Conservation (phyloP, 2,888 invertebrate species). For the Melanchra persicariae region DNA sequence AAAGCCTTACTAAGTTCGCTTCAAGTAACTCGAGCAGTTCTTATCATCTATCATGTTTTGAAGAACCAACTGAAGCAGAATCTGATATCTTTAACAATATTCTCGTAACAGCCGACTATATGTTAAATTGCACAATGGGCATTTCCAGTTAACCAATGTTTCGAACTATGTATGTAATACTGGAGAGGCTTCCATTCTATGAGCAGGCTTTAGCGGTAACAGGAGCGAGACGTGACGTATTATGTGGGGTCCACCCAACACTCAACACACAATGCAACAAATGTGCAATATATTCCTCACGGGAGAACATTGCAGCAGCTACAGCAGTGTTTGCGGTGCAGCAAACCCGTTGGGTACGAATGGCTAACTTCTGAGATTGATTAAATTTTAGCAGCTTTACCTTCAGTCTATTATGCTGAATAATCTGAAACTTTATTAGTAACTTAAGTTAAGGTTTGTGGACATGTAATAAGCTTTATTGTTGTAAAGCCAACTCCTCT, state of each 20-base stretch:
- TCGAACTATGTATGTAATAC: slow-evolving; percentile 70
- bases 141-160: slow-evolving; percentile 69
- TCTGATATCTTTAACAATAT: slow-evolving; percentile 6
- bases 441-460: slow-evolving; percentile 21
- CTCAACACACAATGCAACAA: slow-evolving; percentile 78
- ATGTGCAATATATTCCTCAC: slow-evolving; percentile 72
- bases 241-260: slow-evolving; percentile 74
- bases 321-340: slow-evolving; percentile 57
- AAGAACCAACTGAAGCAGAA: not conserved
- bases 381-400: slow-evolving; percentile 51
- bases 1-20: not conserved
- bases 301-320: slow-evolving; percentile 54
- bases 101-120: not conserved
- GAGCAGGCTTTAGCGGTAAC: slow-evolving; percentile 73
- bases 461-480: slow-evolving; percentile 31
- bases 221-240: slow-evolving; percentile 78
- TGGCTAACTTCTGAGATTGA: slow-evolving; percentile 59
- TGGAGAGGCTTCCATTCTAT: slow-evolving; percentile 73
- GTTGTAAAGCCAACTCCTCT: slow-evolving; percentile 6
- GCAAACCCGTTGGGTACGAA: slow-evolving; percentile 43
- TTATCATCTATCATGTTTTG: not conserved
- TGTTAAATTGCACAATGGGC: slow-evolving; percentile 37
- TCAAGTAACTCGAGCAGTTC: not conserved
- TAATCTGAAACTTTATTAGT: slow-evolving; percentile 20
- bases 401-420: slow-evolving; percentile 18